These are phyloP conservation scores for Mantis religiosa DNA, from an alignment of 2,888 invertebrate species.

Conservation along the genomic window DNA sequence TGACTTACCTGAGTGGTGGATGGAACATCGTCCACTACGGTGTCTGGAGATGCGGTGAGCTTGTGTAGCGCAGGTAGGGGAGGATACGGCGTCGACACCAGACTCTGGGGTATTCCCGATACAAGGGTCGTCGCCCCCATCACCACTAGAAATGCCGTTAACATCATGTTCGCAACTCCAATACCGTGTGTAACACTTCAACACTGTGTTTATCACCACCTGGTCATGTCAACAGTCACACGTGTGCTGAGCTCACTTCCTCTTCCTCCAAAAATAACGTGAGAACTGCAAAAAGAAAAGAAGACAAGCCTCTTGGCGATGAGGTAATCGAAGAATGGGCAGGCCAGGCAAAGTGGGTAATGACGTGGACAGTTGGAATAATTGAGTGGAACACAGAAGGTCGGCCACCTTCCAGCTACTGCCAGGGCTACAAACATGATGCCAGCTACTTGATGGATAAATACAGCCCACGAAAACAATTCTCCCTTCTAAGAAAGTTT, in stretches of 20 bases:
- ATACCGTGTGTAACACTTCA: neutral
- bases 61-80: neutral
- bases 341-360: neutral
- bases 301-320: neutral
- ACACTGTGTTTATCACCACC: neutral
- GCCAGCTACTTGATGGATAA: neutral
- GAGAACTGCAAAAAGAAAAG: neutral
- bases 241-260: neutral
- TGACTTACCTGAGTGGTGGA: neutral
- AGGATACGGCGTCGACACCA: neutral
- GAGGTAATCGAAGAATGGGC: neutral
- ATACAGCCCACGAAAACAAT: no score
- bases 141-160: neutral
- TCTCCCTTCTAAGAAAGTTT: no score
- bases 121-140: neutral
- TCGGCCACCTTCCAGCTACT: neutral
- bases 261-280: neutral
- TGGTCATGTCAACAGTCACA: neutral
- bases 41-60: neutral
- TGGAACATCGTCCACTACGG: neutral
- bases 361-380: neutral
- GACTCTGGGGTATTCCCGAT: neutral
- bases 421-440: neutral
- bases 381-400: neutral
- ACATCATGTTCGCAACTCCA: neutral